Conservation (phyloP, 1,140 invertebrate species). For the Sinonovacula constricta region DNA sequence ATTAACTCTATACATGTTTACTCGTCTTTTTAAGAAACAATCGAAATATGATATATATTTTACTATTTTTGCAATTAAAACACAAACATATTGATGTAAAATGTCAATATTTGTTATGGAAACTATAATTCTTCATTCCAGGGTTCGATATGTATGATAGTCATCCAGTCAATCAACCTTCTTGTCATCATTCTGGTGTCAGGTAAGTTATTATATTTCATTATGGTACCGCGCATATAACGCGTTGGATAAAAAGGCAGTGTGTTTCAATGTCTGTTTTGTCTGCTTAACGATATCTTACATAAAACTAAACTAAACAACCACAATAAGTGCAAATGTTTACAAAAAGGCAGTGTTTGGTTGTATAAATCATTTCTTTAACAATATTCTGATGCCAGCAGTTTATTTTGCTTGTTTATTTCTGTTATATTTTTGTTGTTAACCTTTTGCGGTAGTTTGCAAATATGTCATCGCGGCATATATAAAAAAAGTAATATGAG, state of each 20-base stretch:
- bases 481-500: no score
- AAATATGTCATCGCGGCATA: no score
- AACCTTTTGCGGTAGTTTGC: no score
- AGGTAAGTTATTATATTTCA: slow-evolving; percentile 5
- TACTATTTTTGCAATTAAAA: background rate
- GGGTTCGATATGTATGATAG: slow-evolving; percentile 20
- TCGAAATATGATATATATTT: background rate
- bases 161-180: slow-evolving; percentile 24
- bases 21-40: background rate
- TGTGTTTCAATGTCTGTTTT: no score
- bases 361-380: background rate
- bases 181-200: slow-evolving; percentile 19
- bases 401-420: no score
- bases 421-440: no score
- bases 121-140: slow-evolving; percentile 15
- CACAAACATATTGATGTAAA: background rate
- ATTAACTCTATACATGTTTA: background rate
- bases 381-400: no score
- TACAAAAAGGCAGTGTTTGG: background rate
- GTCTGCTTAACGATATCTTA: background rate
- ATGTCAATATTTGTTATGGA: background rate
- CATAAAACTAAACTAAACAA: background rate
- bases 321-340: background rate
- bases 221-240: no score
- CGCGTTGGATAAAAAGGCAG: no score